Base-by-base conservation (phyloP, 2,888 invertebrate species). In the Carterocephalus palaemon region DNA sequence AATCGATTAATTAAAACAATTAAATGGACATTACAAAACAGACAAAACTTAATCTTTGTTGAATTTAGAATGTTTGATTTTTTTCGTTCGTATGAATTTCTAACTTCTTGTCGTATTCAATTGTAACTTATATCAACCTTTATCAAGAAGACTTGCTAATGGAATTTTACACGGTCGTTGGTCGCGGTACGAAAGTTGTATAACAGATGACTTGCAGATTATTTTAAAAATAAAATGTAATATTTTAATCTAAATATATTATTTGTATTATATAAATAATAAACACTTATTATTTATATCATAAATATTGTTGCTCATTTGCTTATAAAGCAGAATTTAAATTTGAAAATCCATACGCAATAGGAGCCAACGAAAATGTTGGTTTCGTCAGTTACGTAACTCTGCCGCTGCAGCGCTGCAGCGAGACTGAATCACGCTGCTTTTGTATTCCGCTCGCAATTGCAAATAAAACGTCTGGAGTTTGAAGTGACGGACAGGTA, bases 391-490 rank as follows among this genome's bases (percentile, higher is more conserved):
- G 10, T 37, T 37, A 3, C 36, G 36, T 24, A 37, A 37, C 7
- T 37, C 24, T 17, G 24, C 36, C 36, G 6, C n/a, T 8, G 15
- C 23, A 8, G 2, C 12, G 15, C 15, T 15, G 15, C 29, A 4
- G 10, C 36, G 24, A 37, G 24, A 24, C 24, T 37, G 36, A 37
- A 26, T 37, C 36, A 37, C 17, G 36, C 36, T 24, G 24, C 16
- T 37, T 24, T 6, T 24, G 17, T 37, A 37, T 37, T 37, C 36
- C 36, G 36, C 16, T 37, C 36, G 36, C 36, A 10, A 37, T 2
- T 10, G 2, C n/a, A n/a, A n/a, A n/a, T n/a, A 34, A 20, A 24
- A 37, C 36, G 16, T 10, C n/a, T n/a, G n/a, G n/a, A 23, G 29
- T 29, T 29, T 16, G 16, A n/a, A n/a, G 16, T 16, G 4, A 4